Conservation (phyloP, 2,888 invertebrate genomes). For the Drosophila cyrtoloma region DNA sequence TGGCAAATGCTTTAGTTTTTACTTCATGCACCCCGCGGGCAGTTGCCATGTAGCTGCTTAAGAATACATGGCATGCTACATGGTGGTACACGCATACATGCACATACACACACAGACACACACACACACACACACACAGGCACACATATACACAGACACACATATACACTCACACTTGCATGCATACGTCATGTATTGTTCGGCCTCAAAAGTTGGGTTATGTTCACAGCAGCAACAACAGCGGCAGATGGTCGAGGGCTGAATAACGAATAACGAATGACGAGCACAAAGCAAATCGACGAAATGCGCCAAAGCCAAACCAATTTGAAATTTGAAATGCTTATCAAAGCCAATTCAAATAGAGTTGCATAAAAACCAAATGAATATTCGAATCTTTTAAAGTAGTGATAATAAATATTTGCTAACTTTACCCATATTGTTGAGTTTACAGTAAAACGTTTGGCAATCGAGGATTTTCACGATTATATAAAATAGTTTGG, state of each 20-base stretch:
- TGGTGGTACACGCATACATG: slow-evolving; percentile 37
- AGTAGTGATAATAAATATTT: neutral
- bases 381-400: neutral
- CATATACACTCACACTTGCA: slow-evolving; percentile 15
- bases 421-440: neutral
- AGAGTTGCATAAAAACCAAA: neutral
- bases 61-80: slow-evolving; percentile 65
- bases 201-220: slow-evolving; percentile 61
- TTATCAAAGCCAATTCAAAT: neutral
- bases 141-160: slow-evolving; percentile 23
- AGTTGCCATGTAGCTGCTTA: slow-evolving; percentile 55
- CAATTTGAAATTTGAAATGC: neutral
- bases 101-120: slow-evolving; percentile 24
- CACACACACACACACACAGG: slow-evolving; percentile 14
- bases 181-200: slow-evolving; percentile 58
- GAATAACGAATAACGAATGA: slow-evolving; percentile 55
- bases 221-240: slow-evolving; percentile 46
- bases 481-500: too few relatives aligned
- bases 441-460: neutral
- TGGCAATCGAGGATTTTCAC: neutral
- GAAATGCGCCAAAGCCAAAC: slow-evolving; percentile 29
- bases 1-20: slow-evolving; percentile 1
- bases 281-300: slow-evolving; percentile 42
- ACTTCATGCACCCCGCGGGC: slow-evolving; percentile 21
- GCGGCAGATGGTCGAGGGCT: slow-evolving; percentile 28